Percentiles rank a stretch among this genome's conserved stretches.
These are phyloP conservation scores for Helicoverpa assulta DNA, from an alignment of 2,888 invertebrate genomes.

Conservation along the genomic window DNA sequence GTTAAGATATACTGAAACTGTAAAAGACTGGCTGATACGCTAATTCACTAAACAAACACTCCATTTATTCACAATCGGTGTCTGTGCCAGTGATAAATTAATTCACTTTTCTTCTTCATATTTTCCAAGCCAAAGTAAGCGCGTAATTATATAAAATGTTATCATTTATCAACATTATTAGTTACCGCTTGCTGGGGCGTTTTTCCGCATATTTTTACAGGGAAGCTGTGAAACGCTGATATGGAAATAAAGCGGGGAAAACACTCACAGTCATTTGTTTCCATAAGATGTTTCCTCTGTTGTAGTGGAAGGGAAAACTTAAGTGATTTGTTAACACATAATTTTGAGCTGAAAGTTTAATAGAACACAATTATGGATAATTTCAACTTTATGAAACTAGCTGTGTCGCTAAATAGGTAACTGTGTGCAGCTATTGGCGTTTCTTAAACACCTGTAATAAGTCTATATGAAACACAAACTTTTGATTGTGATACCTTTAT, in stretches of 20 bases:
- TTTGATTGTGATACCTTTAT: no score
- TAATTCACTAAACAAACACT: background rate
- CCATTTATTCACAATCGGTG: background rate
- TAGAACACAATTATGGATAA: no score
- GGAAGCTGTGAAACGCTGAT: conserved; percentile 15
- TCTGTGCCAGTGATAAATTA: conserved; percentile 5
- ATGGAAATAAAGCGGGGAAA: conserved; percentile 36
- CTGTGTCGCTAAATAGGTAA: no score
- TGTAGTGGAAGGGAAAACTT: conserved; percentile 4
- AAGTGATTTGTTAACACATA: background rate
- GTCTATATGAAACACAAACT: no score
- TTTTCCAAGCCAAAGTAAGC: conserved; percentile 25
- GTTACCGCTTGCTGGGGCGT: conserved; percentile 7
- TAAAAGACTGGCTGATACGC: no score
- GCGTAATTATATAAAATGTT: conserved; percentile 37
- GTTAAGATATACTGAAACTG: no score
- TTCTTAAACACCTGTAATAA: no score
- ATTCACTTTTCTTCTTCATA: conserved; percentile 15
- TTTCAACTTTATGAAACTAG: no score
- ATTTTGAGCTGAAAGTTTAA: no score
- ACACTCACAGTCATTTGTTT: conserved; percentile 42
- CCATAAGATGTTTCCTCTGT: conserved; percentile 29
- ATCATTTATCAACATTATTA: conserved; percentile 47
- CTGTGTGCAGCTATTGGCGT: no score
- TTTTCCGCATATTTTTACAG: conserved; percentile 39